phyloP scores from a whole-genome alignment of 2,113 vertebrate species.

The Plectropomus leopardus region DNA sequence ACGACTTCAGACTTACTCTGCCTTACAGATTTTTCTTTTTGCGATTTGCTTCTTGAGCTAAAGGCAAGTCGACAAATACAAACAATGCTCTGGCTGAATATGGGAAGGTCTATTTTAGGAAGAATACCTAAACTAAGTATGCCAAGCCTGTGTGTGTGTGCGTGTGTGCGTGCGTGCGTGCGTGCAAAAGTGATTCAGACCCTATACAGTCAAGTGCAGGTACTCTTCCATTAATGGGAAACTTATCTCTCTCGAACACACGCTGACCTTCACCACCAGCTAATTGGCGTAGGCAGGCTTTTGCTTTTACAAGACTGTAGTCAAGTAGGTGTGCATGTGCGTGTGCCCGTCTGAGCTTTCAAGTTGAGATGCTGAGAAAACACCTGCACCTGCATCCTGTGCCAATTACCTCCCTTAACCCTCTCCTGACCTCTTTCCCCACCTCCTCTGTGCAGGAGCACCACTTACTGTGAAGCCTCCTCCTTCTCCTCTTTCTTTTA shows the following conservation, averaged over 20 bases:
- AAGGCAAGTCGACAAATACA: slow-evolving; percentile 19
- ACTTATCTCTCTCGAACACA: slow-evolving; percentile 79
- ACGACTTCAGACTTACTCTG: neutral
- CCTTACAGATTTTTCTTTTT: slow-evolving; percentile 7
- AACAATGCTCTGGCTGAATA: slow-evolving; percentile 16
- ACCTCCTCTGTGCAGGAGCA: slow-evolving; percentile 44
- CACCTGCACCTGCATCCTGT: slow-evolving; percentile 64
- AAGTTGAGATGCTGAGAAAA: slow-evolving; percentile 58
- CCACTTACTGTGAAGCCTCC: slow-evolving; percentile 44
- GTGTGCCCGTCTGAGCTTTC: slow-evolving; percentile 36
- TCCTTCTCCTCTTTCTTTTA: slow-evolving; percentile 22
- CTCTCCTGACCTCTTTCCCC: slow-evolving; percentile 41
- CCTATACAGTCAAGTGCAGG: slow-evolving; percentile 58
- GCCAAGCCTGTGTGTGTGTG: slow-evolving; percentile 9
- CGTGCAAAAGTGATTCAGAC: slow-evolving; percentile 39
- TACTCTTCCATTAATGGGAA: slow-evolving; percentile 72
- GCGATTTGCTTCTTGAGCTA: neutral
- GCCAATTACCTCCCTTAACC: slow-evolving; percentile 78
- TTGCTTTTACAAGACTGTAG: slow-evolving; percentile 57
- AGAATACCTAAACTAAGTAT: slow-evolving; percentile 1
- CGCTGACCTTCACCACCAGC: slow-evolving; percentile 68
- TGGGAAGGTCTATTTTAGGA: slow-evolving; percentile 27
- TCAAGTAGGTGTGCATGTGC: slow-evolving; percentile 29
- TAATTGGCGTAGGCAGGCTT: slow-evolving; percentile 72
- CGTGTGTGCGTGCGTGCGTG: slow-evolving; percentile 11